Conservation (phyloP, 1,140 invertebrate species). For the Paraescarpia echinospica region DNA sequence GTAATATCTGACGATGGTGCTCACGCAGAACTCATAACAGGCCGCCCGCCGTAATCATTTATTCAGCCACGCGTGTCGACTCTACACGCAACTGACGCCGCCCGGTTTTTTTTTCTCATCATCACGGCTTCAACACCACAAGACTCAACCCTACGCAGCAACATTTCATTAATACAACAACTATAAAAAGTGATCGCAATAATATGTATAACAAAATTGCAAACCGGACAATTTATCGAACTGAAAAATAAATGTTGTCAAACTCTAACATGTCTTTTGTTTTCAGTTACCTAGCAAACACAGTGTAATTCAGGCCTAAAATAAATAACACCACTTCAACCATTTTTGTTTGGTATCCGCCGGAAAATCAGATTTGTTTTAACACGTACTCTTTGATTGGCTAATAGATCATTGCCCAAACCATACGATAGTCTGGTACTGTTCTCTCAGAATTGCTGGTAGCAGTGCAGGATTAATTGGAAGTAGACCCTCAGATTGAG, state of each 20-base stretch:
- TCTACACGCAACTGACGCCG: not conserved
- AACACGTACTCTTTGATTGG: too few relatives aligned
- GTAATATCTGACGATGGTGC: not conserved
- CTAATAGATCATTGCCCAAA: not conserved
- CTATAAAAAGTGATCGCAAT: too few relatives aligned
- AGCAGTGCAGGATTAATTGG: too few relatives aligned
- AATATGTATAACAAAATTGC: too few relatives aligned
- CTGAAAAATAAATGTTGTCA: too few relatives aligned
- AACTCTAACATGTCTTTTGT: too few relatives aligned
- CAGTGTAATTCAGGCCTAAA: too few relatives aligned
- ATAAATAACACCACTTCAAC: too few relatives aligned
- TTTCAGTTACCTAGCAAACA: too few relatives aligned
- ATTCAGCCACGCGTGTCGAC: not conserved
- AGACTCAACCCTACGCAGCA: not conserved
- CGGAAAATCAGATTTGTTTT: too few relatives aligned
- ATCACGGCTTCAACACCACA: not conserved
- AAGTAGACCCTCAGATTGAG: slow-evolving; percentile 16
- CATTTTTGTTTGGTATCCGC: too few relatives aligned
- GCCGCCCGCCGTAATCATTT: not conserved
- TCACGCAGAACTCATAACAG: not conserved
- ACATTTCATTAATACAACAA: not conserved
- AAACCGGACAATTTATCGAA: too few relatives aligned
- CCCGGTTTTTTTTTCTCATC: not conserved
- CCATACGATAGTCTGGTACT: slow-evolving; percentile 27
- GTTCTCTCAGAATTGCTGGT: slow-evolving; percentile 19